Conservation (phyloP, 2,888 invertebrate genomes). For the Andricus curvator region DNA sequence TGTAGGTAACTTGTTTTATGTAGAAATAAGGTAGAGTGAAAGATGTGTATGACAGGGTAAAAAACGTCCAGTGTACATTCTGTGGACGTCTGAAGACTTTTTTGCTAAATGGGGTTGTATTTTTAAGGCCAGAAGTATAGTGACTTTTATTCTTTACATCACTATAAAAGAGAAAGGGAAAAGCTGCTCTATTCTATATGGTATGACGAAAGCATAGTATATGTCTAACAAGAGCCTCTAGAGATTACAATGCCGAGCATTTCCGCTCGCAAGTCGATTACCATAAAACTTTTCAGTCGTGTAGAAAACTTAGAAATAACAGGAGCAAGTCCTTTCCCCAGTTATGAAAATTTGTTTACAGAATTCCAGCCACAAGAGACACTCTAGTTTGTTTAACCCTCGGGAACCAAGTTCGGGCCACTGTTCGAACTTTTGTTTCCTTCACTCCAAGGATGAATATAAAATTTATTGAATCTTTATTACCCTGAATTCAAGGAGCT, state of each 20-base stretch:
- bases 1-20: not conserved
- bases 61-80: not conserved
- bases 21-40: not conserved
- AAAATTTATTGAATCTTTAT: not conserved
- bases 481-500: not conserved
- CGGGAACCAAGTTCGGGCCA: not conserved
- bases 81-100: not conserved
- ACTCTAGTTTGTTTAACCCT: not conserved
- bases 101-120: not conserved
- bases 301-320: conserved; percentile 4
- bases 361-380: not conserved
- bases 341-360: not conserved
- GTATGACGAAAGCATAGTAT: not conserved
- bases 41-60: not conserved
- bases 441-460: not conserved
- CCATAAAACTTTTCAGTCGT: not conserved
- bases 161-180: not conserved
- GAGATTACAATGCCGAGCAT: not conserved
- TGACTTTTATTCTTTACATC: not conserved
- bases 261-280: not conserved
- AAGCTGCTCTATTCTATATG: not conserved
- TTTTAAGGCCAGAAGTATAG: not conserved
- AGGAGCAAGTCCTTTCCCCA: not conserved
- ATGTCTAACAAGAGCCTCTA: not conserved
- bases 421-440: not conserved